These are phyloP conservation scores for Vespertilio murinus DNA, from an alignment of 2,797 vertebrate genomes.

Conservation along the genomic window DNA sequence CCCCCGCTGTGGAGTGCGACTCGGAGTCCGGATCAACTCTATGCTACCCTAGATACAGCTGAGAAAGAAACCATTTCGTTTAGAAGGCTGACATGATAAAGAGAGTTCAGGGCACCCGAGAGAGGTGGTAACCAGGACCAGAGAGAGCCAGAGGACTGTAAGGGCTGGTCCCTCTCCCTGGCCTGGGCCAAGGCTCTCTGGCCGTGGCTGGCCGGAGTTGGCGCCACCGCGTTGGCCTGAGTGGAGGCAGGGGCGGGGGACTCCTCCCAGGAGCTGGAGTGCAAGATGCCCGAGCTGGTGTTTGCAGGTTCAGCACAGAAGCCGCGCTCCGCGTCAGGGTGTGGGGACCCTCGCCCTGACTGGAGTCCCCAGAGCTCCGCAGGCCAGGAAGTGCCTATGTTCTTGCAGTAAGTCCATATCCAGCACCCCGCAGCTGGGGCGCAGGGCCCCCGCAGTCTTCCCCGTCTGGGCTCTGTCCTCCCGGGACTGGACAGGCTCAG, in stretches of 20 bases:
- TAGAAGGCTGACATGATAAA: neutral
- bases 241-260: too few species aligned
- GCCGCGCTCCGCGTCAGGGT: neutral
- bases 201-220: neutral
- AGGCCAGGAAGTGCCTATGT: neutral
- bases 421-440: neutral
- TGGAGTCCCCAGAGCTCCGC: neutral
- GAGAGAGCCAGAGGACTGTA: neutral
- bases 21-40: neutral
- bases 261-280: neutral
- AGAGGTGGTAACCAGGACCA: neutral
- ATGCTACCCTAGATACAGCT: neutral
- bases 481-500: neutral
- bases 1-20: neutral
- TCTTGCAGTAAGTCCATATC: neutral
- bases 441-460: neutral
- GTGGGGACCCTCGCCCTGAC: neutral
- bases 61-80: neutral
- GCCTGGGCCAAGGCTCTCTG: neutral
- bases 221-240: accelerated
- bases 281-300: neutral
- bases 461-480: neutral
- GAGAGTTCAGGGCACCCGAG: neutral
- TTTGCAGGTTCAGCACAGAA: neutral
- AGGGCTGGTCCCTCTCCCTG: neutral